A percentile compares a stretch with the other conserved stretches of the same genome.
These are phyloP conservation scores for Temnothorax unifasciatus DNA, from an alignment of 2,888 invertebrate genomes.

Conservation along the genomic window DNA sequence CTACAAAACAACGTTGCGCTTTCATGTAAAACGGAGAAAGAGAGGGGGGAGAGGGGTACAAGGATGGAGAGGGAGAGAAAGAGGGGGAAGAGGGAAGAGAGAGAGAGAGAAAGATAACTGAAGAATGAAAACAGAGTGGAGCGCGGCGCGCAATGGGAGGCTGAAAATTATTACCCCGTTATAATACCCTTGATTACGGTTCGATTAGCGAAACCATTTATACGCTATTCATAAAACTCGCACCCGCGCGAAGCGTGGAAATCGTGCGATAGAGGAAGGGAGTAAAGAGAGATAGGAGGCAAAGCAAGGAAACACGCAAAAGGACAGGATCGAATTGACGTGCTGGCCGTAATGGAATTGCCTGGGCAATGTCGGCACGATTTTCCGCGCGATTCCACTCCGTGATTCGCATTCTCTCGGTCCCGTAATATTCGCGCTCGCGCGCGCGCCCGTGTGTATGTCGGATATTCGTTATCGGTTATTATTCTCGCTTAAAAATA, in stretches of 20 bases:
- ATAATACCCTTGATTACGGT: slow-evolving; percentile 59
- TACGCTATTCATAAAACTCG: slow-evolving; percentile 68
- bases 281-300: not conserved
- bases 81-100: not conserved
- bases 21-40: not conserved
- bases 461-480: slow-evolving; percentile 49
- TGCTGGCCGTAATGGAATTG: slow-evolving; percentile 71
- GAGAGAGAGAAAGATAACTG: not conserved
- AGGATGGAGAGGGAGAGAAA: not conserved
- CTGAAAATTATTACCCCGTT: slow-evolving; percentile 40
- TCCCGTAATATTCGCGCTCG: slow-evolving; percentile 52
- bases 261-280: slow-evolving; percentile 17
- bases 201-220: slow-evolving; percentile 67
- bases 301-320: slow-evolving; percentile 49
- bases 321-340: slow-evolving; percentile 65
- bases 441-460: not conserved
- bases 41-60: no score
- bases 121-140: slow-evolving; percentile 12
- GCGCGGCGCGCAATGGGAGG: not conserved
- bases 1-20: slow-evolving; percentile 38
- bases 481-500: slow-evolving; percentile 53
- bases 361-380: slow-evolving; percentile 63
- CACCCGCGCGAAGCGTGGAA: slow-evolving; percentile 32
- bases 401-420: slow-evolving; percentile 63
- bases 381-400: slow-evolving; percentile 72